These are phyloP conservation scores for Gymnocheta viridis DNA, from an alignment of 2,888 invertebrate species.

Conservation along the genomic window DNA sequence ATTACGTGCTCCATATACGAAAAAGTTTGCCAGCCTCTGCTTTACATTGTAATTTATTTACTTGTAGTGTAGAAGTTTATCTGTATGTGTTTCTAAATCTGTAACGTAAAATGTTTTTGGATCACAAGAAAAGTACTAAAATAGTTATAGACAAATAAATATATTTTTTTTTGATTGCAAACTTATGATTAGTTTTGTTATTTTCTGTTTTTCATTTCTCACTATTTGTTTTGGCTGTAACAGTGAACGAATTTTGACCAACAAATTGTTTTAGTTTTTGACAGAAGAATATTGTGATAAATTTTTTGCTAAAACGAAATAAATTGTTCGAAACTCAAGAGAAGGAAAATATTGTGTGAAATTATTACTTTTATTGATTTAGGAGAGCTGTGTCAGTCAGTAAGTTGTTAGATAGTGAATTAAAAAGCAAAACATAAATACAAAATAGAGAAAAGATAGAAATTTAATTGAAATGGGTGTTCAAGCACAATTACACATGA, in stretches of 20 bases:
- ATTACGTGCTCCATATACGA: too few relatives aligned
- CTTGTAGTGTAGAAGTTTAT: not conserved
- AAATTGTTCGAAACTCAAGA: too few relatives aligned
- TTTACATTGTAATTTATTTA: too few relatives aligned
- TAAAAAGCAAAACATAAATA: too few relatives aligned
- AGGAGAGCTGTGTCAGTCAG: too few relatives aligned
- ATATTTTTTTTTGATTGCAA: slow-evolving; percentile 53
- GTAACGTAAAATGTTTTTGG: not conserved
- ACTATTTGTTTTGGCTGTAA: not conserved
- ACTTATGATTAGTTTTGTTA: slow-evolving; percentile 52
- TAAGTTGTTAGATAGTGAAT: too few relatives aligned
- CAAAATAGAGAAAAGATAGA: too few relatives aligned
- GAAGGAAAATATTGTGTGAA: too few relatives aligned
- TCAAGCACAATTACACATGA: too few relatives aligned
- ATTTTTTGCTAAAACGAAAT: too few relatives aligned
- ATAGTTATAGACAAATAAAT: slow-evolving; percentile 55
- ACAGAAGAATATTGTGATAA: not conserved
- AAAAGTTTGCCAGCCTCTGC: not conserved
- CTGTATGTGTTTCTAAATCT: not conserved
- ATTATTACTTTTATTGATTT: too few relatives aligned
- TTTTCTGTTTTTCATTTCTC: not conserved
- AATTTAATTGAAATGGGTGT: too few relatives aligned
- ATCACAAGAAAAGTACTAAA: slow-evolving; percentile 17
- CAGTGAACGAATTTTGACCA: slow-evolving; percentile 16
- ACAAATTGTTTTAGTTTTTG: not conserved